These are phyloP conservation scores for Toxonevra muliebris DNA, from an alignment of 2,888 invertebrate species.

Conservation along the genomic window DNA sequence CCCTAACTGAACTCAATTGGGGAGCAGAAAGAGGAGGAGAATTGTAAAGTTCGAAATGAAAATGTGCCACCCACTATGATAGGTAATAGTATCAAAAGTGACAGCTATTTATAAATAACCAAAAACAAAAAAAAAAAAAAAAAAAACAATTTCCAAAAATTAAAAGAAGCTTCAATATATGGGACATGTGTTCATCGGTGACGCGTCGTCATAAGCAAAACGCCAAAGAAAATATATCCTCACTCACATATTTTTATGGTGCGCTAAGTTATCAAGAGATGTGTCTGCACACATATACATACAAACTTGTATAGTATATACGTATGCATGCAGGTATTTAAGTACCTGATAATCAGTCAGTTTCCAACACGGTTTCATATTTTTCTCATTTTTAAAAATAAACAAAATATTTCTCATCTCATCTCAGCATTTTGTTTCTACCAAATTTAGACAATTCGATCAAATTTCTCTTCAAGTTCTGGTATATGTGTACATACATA, in stretches of 20 bases:
- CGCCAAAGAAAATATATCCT: too few relatives aligned
- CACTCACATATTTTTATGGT: neutral
- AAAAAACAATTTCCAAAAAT: too few relatives aligned
- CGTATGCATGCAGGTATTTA: neutral
- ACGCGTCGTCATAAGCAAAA: too few relatives aligned
- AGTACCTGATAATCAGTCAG: constrained; percentile 1
- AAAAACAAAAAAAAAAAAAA: neutral
- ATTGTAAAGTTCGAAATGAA: neutral
- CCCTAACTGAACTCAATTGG: neutral
- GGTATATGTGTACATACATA: neutral
- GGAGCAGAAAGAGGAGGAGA: neutral
- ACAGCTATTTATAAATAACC: constrained; percentile 4
- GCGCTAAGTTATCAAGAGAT: neutral
- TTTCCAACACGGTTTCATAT: neutral
- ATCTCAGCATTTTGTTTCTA: neutral
- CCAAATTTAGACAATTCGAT: constrained; percentile 7
- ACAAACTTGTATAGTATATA: neutral
- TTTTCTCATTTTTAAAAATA: neutral
- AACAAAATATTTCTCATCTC: neutral
- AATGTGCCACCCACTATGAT: neutral
- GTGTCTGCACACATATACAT: neutral
- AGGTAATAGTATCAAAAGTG: neutral
- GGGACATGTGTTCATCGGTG: too few relatives aligned
- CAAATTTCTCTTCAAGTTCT: neutral
- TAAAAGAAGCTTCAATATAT: too few relatives aligned